Percentiles rank a stretch among this genome's conserved stretches.
phyloP scores from a whole-genome alignment of 2,113 vertebrate genomes.

The Gopherus flavomarginatus region DNA sequence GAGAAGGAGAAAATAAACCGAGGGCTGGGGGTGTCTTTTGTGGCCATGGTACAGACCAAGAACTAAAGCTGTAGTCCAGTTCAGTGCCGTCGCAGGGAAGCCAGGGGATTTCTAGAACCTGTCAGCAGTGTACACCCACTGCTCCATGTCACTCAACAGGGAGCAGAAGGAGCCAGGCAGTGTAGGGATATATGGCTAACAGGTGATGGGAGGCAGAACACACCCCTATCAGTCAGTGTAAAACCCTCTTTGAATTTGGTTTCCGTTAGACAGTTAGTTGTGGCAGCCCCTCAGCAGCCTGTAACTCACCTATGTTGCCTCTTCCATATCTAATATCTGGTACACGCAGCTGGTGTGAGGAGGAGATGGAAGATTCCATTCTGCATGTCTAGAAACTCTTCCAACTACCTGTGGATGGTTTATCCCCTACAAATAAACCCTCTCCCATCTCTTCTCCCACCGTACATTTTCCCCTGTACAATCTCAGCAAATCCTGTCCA shows the following conservation, averaged over 20 bases:
- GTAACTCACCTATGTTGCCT: not conserved
- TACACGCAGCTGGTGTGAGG: rapidly evolving
- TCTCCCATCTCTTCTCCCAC: not conserved
- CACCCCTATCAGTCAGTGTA: not conserved
- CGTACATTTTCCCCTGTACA: not conserved
- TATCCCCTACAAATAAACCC: not conserved
- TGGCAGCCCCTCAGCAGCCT: not conserved
- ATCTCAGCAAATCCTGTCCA: not conserved
- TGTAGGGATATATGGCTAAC: slow-evolving; percentile 41
- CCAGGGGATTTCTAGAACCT: slow-evolving; percentile 64
- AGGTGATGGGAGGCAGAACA: slow-evolving; percentile 47
- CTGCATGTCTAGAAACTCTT: not conserved
- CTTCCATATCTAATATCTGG: not conserved
- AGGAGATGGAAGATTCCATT: not conserved
- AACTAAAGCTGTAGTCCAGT: slow-evolving; percentile 51
- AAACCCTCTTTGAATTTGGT: not conserved
- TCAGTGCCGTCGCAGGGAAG: not conserved
- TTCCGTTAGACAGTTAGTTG: not conserved
- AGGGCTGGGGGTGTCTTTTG: slow-evolving; percentile 57
- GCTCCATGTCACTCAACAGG: slow-evolving; percentile 45
- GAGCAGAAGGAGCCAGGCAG: slow-evolving; percentile 39
- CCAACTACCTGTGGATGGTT: not conserved
- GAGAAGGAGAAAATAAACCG: slow-evolving; percentile 49
- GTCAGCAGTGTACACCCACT: slow-evolving; percentile 63
- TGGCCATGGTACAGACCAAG: slow-evolving; percentile 53